Evolutionary conservation across 92 coral and sea anemone genomes (phyloP).

Genomic region (Micromussa lordhowensis): DNA sequence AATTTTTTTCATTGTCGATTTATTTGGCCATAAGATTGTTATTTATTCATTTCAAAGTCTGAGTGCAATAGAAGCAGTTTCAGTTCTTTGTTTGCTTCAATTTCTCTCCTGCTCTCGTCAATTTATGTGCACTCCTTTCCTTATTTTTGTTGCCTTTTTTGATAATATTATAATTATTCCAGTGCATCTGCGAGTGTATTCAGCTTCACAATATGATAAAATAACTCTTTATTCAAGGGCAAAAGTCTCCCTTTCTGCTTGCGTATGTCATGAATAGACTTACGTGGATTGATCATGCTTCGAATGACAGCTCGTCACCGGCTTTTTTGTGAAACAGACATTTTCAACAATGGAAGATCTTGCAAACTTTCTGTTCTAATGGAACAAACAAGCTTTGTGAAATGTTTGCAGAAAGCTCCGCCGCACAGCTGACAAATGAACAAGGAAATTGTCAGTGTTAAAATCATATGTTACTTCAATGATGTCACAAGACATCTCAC

Average conservation of each 20-base stretch:
- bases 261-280: constrained; percentile 1
- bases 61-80: background rate
- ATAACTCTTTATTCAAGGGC: constrained; percentile 6
- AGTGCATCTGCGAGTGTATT: background rate
- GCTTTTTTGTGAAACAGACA: constrained; percentile 28
- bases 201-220: constrained; percentile 3
- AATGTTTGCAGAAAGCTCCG: constrained; percentile 30
- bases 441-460: constrained; percentile 35
- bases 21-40: background rate
- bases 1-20: background rate
- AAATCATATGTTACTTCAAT: constrained; percentile 37
- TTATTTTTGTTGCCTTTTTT: background rate
- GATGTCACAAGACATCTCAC: background rate
- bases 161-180: background rate
- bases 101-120: background rate
- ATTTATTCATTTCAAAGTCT: background rate
- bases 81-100: background rate
- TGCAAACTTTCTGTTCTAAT: constrained; percentile 33
- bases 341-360: constrained; percentile 19
- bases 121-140: background rate
- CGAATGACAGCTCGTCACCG: constrained; percentile 38
- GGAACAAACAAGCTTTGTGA: constrained; percentile 54
- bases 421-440: constrained; percentile 33
- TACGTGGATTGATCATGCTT: constrained; percentile 28
- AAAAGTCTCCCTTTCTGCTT: background rate